Evolutionary conservation across 2,113 vertebrate genomes (phyloP).

Genomic region (Centropristis striata): DNA sequence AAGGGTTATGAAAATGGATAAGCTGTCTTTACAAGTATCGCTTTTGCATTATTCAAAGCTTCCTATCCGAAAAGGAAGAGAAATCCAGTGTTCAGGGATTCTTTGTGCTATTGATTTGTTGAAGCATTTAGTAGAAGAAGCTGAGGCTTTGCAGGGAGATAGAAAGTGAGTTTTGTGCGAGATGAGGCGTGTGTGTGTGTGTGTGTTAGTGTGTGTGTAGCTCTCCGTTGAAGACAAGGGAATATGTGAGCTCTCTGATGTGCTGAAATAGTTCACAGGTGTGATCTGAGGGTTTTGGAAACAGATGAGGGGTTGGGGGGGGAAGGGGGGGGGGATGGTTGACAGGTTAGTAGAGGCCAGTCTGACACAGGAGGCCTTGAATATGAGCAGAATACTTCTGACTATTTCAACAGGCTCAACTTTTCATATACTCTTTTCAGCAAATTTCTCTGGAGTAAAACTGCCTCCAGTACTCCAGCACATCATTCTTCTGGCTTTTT

Average conservation of each 20-base stretch:
- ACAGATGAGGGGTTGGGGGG: slow-evolving; percentile 52
- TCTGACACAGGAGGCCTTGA: slow-evolving; percentile 54
- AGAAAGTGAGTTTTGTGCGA: slow-evolving; percentile 53
- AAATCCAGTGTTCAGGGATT: slow-evolving; percentile 59
- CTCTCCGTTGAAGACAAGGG: slow-evolving; percentile 53
- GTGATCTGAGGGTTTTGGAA: slow-evolving; percentile 74
- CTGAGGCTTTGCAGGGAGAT: slow-evolving; percentile 49
- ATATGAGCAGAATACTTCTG: slow-evolving; percentile 47
- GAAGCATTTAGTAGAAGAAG: slow-evolving; percentile 68
- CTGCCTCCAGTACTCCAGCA: background rate
- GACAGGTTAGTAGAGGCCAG: slow-evolving; percentile 70
- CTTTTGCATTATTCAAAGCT: slow-evolving; percentile 72
- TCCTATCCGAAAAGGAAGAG: slow-evolving; percentile 47
- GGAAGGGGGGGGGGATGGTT: slow-evolving; percentile 51
- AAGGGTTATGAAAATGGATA: slow-evolving; percentile 70
- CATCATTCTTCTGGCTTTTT: slow-evolving; percentile 25
- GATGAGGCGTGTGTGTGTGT: slow-evolving; percentile 41
- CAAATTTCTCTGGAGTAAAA: slow-evolving; percentile 52
- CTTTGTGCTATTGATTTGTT: slow-evolving; percentile 70
- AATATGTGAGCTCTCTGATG: slow-evolving; percentile 70
- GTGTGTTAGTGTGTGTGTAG: slow-evolving; percentile 8
- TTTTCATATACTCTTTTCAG: slow-evolving; percentile 47
- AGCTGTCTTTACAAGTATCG: slow-evolving; percentile 56
- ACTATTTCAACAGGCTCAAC: slow-evolving; percentile 39
- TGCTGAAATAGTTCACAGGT: slow-evolving; percentile 84